These are phyloP conservation scores for Drosophila putrida DNA, from an alignment of 2,888 invertebrate genomes.

Conservation along the genomic window DNA sequence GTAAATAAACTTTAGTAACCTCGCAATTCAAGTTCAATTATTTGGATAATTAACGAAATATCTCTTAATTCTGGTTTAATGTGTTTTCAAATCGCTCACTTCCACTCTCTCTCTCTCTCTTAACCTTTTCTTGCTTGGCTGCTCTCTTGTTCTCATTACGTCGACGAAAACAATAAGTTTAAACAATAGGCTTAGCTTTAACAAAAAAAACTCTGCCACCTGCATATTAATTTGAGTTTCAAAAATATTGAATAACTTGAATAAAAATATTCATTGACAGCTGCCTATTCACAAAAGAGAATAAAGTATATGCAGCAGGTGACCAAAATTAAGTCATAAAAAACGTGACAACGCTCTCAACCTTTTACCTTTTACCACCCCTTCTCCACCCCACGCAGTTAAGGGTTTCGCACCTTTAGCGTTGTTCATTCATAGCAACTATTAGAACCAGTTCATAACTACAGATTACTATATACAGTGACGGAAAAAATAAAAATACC, in stretches of 20 bases:
- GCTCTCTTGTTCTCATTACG: neutral
- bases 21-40: conserved; percentile 15
- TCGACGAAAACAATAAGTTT: conserved; percentile 11
- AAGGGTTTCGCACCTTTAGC: conserved; percentile 16
- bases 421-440: conserved; percentile 21
- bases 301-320: neutral
- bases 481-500: neutral
- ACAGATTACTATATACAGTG: neutral
- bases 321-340: conserved; percentile 3
- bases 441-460: conserved; percentile 3
- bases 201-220: conserved; percentile 17
- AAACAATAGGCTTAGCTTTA: neutral
- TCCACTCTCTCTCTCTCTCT: neutral
- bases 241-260: conserved; percentile 5
- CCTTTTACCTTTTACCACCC: neutral
- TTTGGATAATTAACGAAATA: conserved; percentile 1
- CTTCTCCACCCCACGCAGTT: neutral
- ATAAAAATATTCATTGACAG: conserved; percentile 25
- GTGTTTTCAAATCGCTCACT: neutral
- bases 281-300: conserved; percentile 6
- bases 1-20: conserved; percentile 14
- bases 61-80: neutral
- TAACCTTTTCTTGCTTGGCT: neutral
- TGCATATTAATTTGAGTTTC: conserved; percentile 26
- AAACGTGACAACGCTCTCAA: conserved; percentile 21